Conservation (phyloP, 2,888 invertebrate genomes). For the Aphrophora alni region DNA sequence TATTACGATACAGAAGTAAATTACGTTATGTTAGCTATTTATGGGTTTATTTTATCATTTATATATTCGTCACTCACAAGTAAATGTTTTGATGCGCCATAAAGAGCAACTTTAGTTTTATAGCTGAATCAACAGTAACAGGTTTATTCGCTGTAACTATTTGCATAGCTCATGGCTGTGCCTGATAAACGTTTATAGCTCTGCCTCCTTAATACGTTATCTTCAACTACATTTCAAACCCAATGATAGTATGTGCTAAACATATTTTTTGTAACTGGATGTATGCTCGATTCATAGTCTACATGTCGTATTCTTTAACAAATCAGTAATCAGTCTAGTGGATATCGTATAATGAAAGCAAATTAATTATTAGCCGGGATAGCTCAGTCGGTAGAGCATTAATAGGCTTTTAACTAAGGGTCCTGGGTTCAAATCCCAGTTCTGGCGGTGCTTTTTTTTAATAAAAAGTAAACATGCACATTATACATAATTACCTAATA, state of each 20-base stretch:
- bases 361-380: slow-evolving; percentile 54
- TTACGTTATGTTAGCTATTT: not conserved
- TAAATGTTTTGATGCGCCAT: not conserved
- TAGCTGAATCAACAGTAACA: not conserved
- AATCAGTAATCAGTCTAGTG: too few relatives aligned
- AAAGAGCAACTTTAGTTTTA: not conserved
- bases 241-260: not conserved
- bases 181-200: not conserved
- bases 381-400: slow-evolving; percentile 55
- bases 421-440: slow-evolving; percentile 55
- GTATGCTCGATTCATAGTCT: too few relatives aligned
- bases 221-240: too few relatives aligned
- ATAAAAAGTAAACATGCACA: too few relatives aligned
- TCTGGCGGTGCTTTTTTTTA: slow-evolving; percentile 49
- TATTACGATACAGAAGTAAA: not conserved
- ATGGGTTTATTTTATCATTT: not conserved
- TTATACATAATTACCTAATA: too few relatives aligned
- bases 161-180: not conserved
- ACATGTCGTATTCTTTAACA: too few relatives aligned
- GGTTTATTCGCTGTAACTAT: not conserved
- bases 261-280: not conserved
- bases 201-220: not conserved
- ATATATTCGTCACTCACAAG: not conserved
- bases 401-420: slow-evolving; percentile 55
- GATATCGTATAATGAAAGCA: too few relatives aligned